phyloP scores from a whole-genome alignment of 2,888 invertebrate species.

The Chrysopilus asiliformis region DNA sequence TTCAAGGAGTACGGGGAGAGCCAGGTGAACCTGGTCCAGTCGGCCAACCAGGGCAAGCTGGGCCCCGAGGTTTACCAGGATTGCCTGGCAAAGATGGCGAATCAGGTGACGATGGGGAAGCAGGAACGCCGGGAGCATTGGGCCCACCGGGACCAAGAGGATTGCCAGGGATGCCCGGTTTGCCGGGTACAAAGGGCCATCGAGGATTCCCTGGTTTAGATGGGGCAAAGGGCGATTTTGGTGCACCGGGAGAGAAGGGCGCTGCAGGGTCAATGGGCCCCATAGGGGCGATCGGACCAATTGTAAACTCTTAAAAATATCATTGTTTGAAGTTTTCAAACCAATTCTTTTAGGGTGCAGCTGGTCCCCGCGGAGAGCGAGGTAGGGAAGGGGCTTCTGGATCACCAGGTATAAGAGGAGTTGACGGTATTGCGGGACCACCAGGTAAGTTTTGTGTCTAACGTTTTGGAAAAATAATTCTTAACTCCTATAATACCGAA shows the following conservation, averaged over 20 bases:
- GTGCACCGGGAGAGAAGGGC: conserved; percentile 62
- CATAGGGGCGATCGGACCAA: conserved; percentile 50
- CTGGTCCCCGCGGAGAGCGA: conserved; percentile 69
- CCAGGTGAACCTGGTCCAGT: conserved; percentile 62
- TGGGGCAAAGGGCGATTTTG: conserved; percentile 71
- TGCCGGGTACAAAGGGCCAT: conserved; percentile 73
- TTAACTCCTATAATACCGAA: too few relatives aligned
- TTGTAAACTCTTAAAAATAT: conserved; percentile 18
- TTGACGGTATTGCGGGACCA: conserved; percentile 64
- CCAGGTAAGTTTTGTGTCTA: too few relatives aligned
- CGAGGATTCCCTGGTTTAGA: conserved; percentile 67
- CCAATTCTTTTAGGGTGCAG: conserved; percentile 46
- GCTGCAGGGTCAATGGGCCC: conserved; percentile 56
- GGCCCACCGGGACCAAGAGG: conserved; percentile 62
- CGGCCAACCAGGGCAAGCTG: conserved; percentile 57
- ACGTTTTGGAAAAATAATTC: too few relatives aligned
- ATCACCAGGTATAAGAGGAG: conserved; percentile 61
- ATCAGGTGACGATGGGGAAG: conserved; percentile 68
- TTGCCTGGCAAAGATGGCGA: conserved; percentile 62
- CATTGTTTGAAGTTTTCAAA: conserved; percentile 1
- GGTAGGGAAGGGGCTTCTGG: conserved; percentile 73
- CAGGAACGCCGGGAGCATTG: conserved; percentile 46
- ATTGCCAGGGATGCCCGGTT: conserved; percentile 55
- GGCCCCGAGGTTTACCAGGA: conserved; percentile 57
- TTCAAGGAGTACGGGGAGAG: conserved; percentile 70